Evolutionary conservation across 2,888 invertebrate genomes (phyloP), one percentile per base, ranked within the genome.

Genomic region (Trachelus stipa): DNA sequence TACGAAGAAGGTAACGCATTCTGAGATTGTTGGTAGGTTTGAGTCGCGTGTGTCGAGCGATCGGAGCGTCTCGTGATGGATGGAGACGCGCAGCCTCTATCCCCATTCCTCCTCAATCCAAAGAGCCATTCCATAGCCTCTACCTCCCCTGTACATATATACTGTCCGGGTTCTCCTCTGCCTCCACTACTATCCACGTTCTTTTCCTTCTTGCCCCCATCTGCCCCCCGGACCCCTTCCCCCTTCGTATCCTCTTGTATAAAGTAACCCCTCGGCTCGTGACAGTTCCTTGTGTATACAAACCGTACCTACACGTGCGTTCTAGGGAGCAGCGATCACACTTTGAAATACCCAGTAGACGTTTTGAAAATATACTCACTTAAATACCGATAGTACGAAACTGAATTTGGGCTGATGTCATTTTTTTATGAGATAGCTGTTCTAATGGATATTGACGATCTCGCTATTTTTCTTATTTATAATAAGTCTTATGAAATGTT

Each of bases 1-100:
- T 23, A 56, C 56, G 56, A 78, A 81, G 83, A 86, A 84, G 89
- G 87, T 89, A 89, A 90, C 89, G 90, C 89, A 90, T 88, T 88
- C 87, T 85, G 84, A 86, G 86, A 83, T 84, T 86, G 85, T 86
- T 83, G 82, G 84, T 84, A 82, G 79, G 84, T 83, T 85, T 81
- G 82, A 85, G 84, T 85, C 87, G 88, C 87, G 89, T 87, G 90
- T 89, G 87, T 87, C 86, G 87, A 84, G 81, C 86, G 87, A 87
- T 87, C 88, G 87, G 87, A 86, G 87, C 86, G 85, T 84, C 86
- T 83, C 81, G 89, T 91, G 91, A 90, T 90, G 90, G 91, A 90
- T 91, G 90, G 89, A 89, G 89, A 90, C 89, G 87, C 89, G 88
- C 84, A 84, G 85, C 85, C 86, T 86, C 88, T 86, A 86, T 86